phyloP scores from a whole-genome alignment of 2,113 vertebrate genomes.

The Eublepharis macularius region DNA sequence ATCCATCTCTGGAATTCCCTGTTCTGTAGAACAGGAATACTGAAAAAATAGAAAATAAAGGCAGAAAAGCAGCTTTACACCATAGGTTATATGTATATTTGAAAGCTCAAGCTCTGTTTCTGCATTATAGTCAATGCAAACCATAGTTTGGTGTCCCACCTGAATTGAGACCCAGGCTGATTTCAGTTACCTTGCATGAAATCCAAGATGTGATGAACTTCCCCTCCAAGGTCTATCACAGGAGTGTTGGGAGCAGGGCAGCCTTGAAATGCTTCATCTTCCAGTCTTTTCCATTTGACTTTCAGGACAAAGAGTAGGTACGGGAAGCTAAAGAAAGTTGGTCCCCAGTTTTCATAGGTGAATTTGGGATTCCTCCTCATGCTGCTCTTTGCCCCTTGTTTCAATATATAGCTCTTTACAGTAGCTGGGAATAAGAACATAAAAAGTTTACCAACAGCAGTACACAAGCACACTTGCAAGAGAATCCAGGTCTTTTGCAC shows the following conservation, averaged over 20 bases:
- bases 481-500: constrained; percentile 63
- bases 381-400: constrained; percentile 68
- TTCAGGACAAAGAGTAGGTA: constrained; percentile 75
- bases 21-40: too few relatives aligned
- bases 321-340: constrained; percentile 70
- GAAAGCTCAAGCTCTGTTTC: too few relatives aligned
- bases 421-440: constrained; percentile 74
- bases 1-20: too few relatives aligned
- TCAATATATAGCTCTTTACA: constrained; percentile 75
- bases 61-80: too few relatives aligned
- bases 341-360: constrained; percentile 87
- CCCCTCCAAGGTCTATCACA: constrained; percentile 69
- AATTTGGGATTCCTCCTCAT: constrained; percentile 82
- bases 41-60: too few relatives aligned
- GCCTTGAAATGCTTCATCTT: constrained; percentile 79
- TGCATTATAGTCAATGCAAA: too few relatives aligned
- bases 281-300: constrained; percentile 79
- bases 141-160: too few relatives aligned
- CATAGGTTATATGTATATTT: too few relatives aligned
- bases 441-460: constrained; percentile 62
- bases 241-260: constrained; percentile 81
- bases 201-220: constrained; percentile 69
- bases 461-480: constrained; percentile 56
- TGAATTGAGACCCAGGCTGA: too few relatives aligned
- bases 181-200: constrained; percentile 79